These are phyloP conservation scores for Poicephalus gulielmi DNA, from an alignment of 2,113 vertebrate species.

Conservation along the genomic window DNA sequence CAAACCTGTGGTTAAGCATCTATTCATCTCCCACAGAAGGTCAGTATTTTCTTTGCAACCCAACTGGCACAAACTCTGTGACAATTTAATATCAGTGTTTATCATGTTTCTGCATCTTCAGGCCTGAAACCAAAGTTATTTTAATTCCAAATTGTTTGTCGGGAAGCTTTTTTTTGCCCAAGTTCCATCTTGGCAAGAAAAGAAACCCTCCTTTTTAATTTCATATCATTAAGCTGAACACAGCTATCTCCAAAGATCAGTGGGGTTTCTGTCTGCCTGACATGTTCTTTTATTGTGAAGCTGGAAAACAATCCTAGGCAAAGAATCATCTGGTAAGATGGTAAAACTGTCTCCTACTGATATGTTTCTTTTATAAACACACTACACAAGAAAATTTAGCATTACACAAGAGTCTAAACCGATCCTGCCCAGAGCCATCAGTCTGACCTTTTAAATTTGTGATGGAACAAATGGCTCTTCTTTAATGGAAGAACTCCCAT, in stretches of 20 bases:
- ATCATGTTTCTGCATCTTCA: background rate
- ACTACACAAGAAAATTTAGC: background rate
- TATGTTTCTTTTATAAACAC: background rate
- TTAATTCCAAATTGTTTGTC: background rate
- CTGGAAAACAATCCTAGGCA: background rate
- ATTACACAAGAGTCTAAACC: background rate
- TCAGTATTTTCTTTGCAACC: background rate
- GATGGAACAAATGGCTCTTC: background rate
- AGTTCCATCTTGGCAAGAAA: background rate
- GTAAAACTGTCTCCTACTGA: background rate
- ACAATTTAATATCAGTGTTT: conserved; percentile 39
- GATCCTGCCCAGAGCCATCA: background rate
- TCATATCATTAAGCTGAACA: background rate
- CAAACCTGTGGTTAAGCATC: background rate
- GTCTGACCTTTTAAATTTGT: background rate
- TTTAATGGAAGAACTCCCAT: background rate
- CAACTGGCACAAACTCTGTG: conserved; percentile 10
- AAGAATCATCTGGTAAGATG: background rate
- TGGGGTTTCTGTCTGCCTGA: background rate
- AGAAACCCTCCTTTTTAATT: conserved; percentile 32
- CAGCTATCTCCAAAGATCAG: background rate
- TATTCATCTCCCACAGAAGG: background rate
- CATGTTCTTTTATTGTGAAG: background rate
- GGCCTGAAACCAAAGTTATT: background rate
- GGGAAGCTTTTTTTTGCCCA: background rate